Percentiles rank a stretch among this genome's conserved stretches.
phyloP scores from a whole-genome alignment of 2,113 vertebrate species.

The Hiodon tergisus region DNA sequence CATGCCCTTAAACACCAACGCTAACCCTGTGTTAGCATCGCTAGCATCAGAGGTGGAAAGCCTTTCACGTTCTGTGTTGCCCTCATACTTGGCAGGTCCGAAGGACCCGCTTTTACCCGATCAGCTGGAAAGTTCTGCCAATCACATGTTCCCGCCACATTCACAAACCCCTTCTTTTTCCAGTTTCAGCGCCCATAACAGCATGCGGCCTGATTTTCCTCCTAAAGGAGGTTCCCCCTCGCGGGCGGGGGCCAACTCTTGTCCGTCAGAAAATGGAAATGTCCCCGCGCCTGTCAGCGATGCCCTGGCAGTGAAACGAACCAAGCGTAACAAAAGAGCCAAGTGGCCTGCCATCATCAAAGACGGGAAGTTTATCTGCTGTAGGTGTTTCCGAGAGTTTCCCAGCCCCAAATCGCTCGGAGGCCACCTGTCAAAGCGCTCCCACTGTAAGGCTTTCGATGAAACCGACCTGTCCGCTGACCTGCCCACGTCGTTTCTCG shows the following conservation, averaged over 20 bases:
- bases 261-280: conserved; percentile 28
- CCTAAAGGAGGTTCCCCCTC: conserved; percentile 42
- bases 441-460: conserved; percentile 81
- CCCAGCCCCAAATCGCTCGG: conserved; percentile 86
- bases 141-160: conserved; percentile 64
- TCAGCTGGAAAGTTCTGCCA: conserved; percentile 55
- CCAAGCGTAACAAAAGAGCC: conserved; percentile 74
- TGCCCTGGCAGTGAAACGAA: conserved; percentile 64
- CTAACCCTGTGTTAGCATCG: conserved; percentile 56
- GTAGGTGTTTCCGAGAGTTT: conserved; percentile 85
- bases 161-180: conserved; percentile 58
- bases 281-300: conserved; percentile 48
- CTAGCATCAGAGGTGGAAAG: conserved; percentile 64
- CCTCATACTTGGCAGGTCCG: conserved; percentile 62
- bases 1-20: conserved; percentile 59
- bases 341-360: conserved; percentile 92
- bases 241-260: conserved; percentile 9
- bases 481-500: conserved; percentile 76
- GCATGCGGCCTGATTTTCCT: conserved; percentile 53
- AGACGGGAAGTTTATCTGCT: conserved; percentile 90
- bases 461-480: conserved; percentile 74
- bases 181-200: conserved; percentile 53
- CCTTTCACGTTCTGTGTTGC: conserved; percentile 64
- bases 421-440: conserved; percentile 88
- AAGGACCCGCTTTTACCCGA: conserved; percentile 65